phyloP scores from a whole-genome alignment of 2,797 vertebrate species.

The Coranthus polyacanthus region DNA sequence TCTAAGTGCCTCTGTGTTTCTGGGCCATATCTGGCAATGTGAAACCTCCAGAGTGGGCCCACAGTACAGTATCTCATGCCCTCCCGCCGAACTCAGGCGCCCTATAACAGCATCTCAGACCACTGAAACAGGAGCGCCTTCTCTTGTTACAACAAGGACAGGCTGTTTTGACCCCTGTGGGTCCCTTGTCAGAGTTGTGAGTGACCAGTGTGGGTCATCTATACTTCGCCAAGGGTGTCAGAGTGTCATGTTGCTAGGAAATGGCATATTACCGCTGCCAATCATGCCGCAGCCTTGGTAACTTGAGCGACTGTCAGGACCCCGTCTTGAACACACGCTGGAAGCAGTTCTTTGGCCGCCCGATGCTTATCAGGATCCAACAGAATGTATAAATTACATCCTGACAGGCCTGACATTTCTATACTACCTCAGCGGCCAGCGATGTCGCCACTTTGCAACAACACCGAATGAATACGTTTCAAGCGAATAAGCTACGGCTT shows the following conservation, averaged over 20 bases:
- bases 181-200: conserved; percentile 68
- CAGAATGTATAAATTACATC: conserved; percentile 24
- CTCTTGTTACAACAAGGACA: conserved; percentile 68
- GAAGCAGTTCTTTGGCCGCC: conserved; percentile 29
- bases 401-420: conserved; percentile 20
- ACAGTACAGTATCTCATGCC: conserved; percentile 35
- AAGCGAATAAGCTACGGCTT: conserved; percentile 48
- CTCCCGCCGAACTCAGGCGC: conserved; percentile 48
- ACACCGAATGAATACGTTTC: neutral
- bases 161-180: conserved; percentile 59
- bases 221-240: conserved; percentile 65
- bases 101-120: conserved; percentile 45
- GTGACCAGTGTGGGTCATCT: conserved; percentile 74
- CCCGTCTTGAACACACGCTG: conserved; percentile 25
- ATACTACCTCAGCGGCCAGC: neutral
- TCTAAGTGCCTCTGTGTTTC: conserved; percentile 40
- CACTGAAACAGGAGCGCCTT: conserved; percentile 62
- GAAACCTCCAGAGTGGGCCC: conserved; percentile 51
- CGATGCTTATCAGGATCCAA: conserved; percentile 48
- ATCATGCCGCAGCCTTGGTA: conserved; percentile 53
- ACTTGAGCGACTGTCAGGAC: conserved; percentile 54
- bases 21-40: conserved; percentile 52
- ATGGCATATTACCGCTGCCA: conserved; percentile 72
- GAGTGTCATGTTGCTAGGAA: conserved; percentile 78
- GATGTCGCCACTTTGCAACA: neutral